Percentiles rank a stretch among this genome's conserved stretches.
These are phyloP conservation scores for Mastacembelus armatus DNA, from an alignment of 2,797 vertebrate species.

Conservation along the genomic window DNA sequence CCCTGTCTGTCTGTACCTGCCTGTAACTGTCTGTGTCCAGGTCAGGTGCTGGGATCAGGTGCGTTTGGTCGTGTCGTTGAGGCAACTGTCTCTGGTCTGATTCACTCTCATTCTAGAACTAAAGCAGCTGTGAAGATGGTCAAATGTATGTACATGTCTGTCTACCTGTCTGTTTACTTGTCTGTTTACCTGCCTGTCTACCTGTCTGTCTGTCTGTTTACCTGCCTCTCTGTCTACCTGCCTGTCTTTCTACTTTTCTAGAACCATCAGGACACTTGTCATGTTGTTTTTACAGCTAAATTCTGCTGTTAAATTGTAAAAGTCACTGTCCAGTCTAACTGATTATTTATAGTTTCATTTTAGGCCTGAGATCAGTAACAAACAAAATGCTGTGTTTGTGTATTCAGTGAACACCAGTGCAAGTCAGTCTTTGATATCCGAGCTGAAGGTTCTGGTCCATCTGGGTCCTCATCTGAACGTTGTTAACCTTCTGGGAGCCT, in stretches of 20 bases:
- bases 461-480: constrained; percentile 74
- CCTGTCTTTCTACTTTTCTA: neutral
- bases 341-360: too few species aligned
- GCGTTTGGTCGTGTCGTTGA: constrained; percentile 91
- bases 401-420: constrained; percentile 44
- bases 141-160: constrained; percentile 84
- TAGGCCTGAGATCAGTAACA: too few species aligned
- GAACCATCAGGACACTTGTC: too few species aligned
- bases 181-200: neutral
- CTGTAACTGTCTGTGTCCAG: constrained; percentile 76
- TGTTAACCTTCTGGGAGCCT: constrained; percentile 71
- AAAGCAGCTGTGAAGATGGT: constrained; percentile 93
- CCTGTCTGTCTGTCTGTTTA: neutral
- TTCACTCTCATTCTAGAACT: constrained; percentile 84
- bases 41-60: constrained; percentile 89
- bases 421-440: constrained; percentile 59
- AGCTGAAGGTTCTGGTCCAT: constrained; percentile 70
- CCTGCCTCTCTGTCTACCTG: neutral
- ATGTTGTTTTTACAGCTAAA: too few species aligned
- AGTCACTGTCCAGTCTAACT: too few species aligned
- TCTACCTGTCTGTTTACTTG: neutral
- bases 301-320: too few species aligned
- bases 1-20: neutral
- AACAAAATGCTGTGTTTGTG: neutral
- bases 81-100: constrained; percentile 87